Conservation (phyloP, 2,113 vertebrate species). For the Cyprinodon brontotheroides region DNA sequence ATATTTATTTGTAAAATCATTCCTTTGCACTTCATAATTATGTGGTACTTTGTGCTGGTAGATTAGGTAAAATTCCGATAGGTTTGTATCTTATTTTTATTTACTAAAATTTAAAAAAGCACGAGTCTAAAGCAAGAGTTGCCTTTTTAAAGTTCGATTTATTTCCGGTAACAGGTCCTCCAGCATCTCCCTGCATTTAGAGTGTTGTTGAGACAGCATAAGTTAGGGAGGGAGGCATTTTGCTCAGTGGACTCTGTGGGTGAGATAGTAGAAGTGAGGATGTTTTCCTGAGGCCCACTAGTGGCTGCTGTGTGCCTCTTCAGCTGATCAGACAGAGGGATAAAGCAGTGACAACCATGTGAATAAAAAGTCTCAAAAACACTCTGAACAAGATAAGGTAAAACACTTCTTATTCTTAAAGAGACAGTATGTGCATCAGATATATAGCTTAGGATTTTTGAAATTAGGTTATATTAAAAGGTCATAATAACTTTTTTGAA, state of each 20-base stretch:
- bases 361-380: not conserved
- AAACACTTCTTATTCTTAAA: not conserved
- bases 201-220: slow-evolving; percentile 4
- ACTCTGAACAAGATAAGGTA: not conserved
- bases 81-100: too few relatives aligned
- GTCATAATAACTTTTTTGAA: not conserved
- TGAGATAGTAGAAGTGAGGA: slow-evolving; percentile 10
- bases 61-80: too few relatives aligned
- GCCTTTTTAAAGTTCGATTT: too few relatives aligned
- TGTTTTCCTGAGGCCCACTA: slow-evolving; percentile 61
- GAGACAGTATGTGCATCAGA: not conserved
- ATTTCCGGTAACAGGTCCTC: not conserved
- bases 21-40: too few relatives aligned
- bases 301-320: slow-evolving; percentile 47
- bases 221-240: not conserved
- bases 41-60: too few relatives aligned
- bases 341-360: slow-evolving; percentile 9
- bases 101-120: too few relatives aligned
- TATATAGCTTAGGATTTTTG: not conserved
- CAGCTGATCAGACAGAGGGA: slow-evolving; percentile 17
- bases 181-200: not conserved
- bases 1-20: too few relatives aligned
- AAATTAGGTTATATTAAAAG: not conserved
- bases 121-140: too few relatives aligned
- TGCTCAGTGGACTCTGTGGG: not conserved